Evolutionary conservation across 2,888 invertebrate species (phyloP), one percentile per base, ranked within the genome.

Genomic region (Drosophila recens): DNA sequence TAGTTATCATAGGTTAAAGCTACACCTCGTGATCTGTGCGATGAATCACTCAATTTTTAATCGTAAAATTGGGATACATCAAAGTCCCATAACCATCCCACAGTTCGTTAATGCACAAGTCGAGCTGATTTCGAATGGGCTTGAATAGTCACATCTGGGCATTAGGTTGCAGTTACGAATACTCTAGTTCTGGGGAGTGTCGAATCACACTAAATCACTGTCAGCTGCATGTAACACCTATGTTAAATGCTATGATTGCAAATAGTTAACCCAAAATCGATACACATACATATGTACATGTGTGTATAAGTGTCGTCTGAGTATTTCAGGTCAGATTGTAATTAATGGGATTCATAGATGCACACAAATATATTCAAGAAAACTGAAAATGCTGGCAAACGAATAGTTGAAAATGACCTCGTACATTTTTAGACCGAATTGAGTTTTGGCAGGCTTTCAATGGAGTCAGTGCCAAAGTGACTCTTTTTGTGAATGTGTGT

Each of bases 291-390:
- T 33, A 48, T n/a, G 30, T 33, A 20, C 20, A 20, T 20, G 33
- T 13, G 17, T 33, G 17, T 30, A 13, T 10, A 15, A 51, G 36
- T 46, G 46, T 34, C 17, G 13, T 23, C n/a, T 34, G 13, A 23
- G 52, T 65, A 48, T 49, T 42, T 56, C 1, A 45, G 63, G 80
- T 81, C 84, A 82, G 82, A 79, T 79, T 80, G 88, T 88, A 90
- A 90, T 87, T 88, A 90, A 88, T 90, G 86, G 81, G 74, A 78
- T 76, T 76, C 72, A 72, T 61, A 64, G 63, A 73, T 51, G 63
- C 68, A 63, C 68, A 63, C 68, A 81, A 68, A 71, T 78, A 34
- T 59, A 52, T 75, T 57, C 51, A 15, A 53, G 33, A 45, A 57
- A 49, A 46, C 40, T 38, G 38, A 45, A 49, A 23, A 34, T 20